Conservation (phyloP, 2,113 vertebrate genomes). For the human region DNA sequence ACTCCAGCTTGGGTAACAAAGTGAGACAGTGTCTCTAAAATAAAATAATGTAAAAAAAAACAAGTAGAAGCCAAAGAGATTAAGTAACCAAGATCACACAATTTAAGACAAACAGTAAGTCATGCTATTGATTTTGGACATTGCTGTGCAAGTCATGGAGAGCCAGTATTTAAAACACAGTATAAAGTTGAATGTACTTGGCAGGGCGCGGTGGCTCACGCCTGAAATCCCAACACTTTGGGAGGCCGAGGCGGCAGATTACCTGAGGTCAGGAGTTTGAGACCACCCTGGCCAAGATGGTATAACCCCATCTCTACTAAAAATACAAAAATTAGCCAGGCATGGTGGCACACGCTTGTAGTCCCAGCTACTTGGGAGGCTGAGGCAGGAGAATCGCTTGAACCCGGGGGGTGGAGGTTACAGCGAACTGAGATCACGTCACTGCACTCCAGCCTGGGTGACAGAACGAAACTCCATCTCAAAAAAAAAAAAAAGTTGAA, state of each 20-base stretch:
- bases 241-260: neutral
- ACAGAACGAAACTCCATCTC: no score
- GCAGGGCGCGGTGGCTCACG: neutral
- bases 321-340: neutral
- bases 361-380: no score
- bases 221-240: neutral
- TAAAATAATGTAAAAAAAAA: neutral
- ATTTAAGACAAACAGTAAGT: neutral
- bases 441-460: no score
- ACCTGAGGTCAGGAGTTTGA: neutral
- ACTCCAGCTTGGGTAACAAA: neutral
- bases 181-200: neutral
- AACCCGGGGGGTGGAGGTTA: no score
- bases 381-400: no score
- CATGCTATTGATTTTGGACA: neutral
- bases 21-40: neutral
- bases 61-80: neutral
- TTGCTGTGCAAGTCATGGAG: neutral
- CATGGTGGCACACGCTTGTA: no score
- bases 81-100: constrained; percentile 12
- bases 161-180: neutral
- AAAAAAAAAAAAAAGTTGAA: neutral
- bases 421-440: no score
- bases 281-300: neutral
- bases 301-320: neutral